These are phyloP conservation scores for Falco peregrinus DNA, from an alignment of 2,797 vertebrate species.

Conservation along the genomic window DNA sequence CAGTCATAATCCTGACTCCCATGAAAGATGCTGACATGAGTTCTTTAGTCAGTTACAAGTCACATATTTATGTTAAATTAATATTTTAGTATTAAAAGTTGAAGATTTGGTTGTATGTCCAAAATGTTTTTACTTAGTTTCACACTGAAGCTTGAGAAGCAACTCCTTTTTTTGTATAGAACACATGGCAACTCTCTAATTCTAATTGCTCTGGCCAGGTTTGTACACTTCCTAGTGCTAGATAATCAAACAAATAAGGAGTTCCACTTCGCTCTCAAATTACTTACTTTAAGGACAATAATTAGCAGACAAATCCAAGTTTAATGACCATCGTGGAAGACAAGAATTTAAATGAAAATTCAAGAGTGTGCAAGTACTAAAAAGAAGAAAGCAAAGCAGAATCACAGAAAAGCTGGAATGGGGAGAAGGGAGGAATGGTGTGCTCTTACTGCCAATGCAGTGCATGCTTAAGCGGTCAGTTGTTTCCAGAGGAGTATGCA, in stretches of 20 bases:
- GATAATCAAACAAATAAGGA: neutral
- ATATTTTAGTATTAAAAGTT: neutral
- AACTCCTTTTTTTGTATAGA: neutral
- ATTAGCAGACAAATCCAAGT: neutral
- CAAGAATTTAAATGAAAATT: neutral
- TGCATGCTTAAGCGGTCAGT: neutral
- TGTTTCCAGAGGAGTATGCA: neutral
- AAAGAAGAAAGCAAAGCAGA: neutral
- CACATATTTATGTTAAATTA: neutral
- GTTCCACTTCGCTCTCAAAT: neutral
- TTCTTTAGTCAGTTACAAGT: neutral
- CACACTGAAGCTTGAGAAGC: neutral
- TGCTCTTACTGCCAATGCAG: neutral
- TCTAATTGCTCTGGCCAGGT: neutral
- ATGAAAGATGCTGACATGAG: neutral
- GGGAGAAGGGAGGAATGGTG: too few species aligned
- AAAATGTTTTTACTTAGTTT: neutral
- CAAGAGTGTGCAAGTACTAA: neutral
- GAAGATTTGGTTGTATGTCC: neutral
- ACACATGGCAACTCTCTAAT: neutral
- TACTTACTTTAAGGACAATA: neutral
- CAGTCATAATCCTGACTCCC: neutral
- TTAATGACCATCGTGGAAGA: neutral
- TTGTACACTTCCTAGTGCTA: neutral
- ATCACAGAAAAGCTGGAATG: neutral